A percentile compares a stretch with the other conserved stretches of the same genome.
Conservation (phyloP, 2,888 invertebrate species). For the Cephus nigrinus region DNA sequence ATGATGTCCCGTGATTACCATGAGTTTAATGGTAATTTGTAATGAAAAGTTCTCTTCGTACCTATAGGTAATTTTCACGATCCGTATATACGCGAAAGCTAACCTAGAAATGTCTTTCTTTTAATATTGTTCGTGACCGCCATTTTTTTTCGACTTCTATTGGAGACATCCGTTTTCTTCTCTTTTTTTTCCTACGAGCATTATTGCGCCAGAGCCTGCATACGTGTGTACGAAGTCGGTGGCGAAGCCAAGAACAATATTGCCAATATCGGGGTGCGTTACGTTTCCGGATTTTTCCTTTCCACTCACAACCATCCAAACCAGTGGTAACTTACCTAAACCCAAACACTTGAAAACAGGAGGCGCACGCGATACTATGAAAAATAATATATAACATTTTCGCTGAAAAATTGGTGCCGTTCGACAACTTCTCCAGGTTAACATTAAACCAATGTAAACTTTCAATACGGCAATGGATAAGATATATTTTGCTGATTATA, state of each 20-base stretch:
- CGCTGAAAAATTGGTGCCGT: background rate
- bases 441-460: background rate
- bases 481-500: background rate
- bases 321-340: background rate
- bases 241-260: conserved; percentile 11
- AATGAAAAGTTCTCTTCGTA: no score
- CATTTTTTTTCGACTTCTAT: background rate
- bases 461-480: background rate
- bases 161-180: background rate
- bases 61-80: background rate
- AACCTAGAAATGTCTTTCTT: background rate
- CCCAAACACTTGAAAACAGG: background rate
- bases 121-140: background rate
- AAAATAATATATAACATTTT: background rate
- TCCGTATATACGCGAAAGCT: background rate
- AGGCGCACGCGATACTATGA: background rate
- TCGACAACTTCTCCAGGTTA: background rate
- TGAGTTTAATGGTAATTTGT: no score
- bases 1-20: no score
- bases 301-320: background rate
- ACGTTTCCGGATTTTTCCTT: conserved; percentile 6
- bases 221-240: conserved; percentile 4
- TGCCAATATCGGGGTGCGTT: conserved; percentile 20
- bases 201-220: background rate
- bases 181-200: background rate